Evolutionary conservation across 2,888 invertebrate genomes (phyloP), one percentile per base, ranked within the genome.

Genomic region (Agrochola macilenta): DNA sequence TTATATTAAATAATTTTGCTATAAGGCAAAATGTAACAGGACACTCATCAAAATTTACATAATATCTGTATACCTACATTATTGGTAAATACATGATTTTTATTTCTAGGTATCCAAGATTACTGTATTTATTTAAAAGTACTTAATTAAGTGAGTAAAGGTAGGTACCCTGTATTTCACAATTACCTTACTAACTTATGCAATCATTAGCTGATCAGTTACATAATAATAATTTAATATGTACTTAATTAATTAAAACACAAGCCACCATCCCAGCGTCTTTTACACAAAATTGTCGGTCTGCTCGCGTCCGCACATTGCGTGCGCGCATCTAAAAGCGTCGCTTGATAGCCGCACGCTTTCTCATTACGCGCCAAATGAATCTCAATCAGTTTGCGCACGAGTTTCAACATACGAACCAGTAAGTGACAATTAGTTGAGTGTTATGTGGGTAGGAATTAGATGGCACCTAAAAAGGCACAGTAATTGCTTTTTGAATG

Each of bases 311-410:
- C 75, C 74, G 52, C 57, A 14, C 69, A 68, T 78, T 87, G 89
- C 83, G 83, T 80, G 75, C 76, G 63, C 82, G 81, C 87, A 82
- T 84, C 81, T 85, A 78, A 84, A 85, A 83, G 65, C 79, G 83
- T 80, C 84, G 83, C 74, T 79, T 82, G 82, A 81, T 84, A 82
- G 79, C 79, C 73, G 74, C 84, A 78, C 87, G 81, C 88, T 89
- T 89, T 89, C 89, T 84, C 87, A 88, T 89, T 89, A 85, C 81
- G 76, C 90, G 81, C 78, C 80, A 70, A 84, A 86, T 84, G 89
- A 89, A 89, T 89, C 83, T 71, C 86, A 89, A 89, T 83, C 82
- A 89, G 82, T 76, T 71, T 72, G 78, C 73, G 83, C 81, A 81
- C 81, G 83, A 81, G 81, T 86, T 86, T 83, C 81, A 64, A 81